phyloP scores from a whole-genome alignment of 2,888 invertebrate genomes.

The Brachypalpus laphriformis region DNA sequence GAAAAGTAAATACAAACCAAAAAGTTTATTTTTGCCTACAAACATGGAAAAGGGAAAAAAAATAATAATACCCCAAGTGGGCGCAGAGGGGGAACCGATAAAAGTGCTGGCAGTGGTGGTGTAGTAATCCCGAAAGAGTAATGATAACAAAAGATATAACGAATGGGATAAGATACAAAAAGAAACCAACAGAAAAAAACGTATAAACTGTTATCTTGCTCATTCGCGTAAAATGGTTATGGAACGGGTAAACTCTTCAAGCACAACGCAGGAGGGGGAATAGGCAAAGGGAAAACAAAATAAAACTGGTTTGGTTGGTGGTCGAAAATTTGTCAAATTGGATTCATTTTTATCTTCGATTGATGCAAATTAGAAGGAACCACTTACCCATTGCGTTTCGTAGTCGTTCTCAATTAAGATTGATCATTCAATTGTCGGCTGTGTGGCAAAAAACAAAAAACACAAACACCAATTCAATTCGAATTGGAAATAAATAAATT shows the following conservation, averaged over 20 bases:
- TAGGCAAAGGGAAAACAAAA: slow-evolving; percentile 1
- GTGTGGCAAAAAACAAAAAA: background rate
- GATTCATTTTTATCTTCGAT: slow-evolving; percentile 35
- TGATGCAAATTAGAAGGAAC: slow-evolving; percentile 35
- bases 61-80: slow-evolving; percentile 24
- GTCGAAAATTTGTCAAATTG: slow-evolving; percentile 51
- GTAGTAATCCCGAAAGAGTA: slow-evolving; percentile 67
- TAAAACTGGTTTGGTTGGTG: slow-evolving; percentile 62
- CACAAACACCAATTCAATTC: background rate
- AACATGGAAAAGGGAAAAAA: slow-evolving; percentile 7
- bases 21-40: slow-evolving; percentile 56
- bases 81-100: background rate
- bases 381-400: slow-evolving; percentile 60
- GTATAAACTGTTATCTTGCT: slow-evolving; percentile 56
- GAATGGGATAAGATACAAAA: slow-evolving; percentile 37
- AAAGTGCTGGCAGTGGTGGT: slow-evolving; percentile 27
- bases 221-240: slow-evolving; percentile 50
- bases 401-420: slow-evolving; percentile 23
- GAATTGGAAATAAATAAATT: slow-evolving; percentile 4
- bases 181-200: slow-evolving; percentile 19
- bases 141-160: slow-evolving; percentile 71
- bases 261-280: slow-evolving; percentile 20
- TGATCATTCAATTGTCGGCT: slow-evolving; percentile 43
- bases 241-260: slow-evolving; percentile 38
- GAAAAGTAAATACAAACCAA: slow-evolving; percentile 48